Evolutionary conservation across 2,797 vertebrate species (phyloP).

Genomic region (Tenualosa ilisha): DNA sequence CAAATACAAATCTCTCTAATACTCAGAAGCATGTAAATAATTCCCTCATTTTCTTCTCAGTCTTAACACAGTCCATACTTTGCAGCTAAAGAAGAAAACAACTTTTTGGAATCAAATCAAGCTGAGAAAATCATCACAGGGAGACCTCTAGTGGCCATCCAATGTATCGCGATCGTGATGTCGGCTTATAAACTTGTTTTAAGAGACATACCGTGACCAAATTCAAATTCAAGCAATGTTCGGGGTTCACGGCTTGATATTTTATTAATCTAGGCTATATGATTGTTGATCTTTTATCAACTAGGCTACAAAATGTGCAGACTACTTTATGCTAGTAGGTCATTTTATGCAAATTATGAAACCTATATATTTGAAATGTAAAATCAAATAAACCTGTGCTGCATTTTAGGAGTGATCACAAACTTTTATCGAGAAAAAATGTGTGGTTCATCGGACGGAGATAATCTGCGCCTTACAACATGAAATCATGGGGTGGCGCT

Average conservation of each 20-base stretch:
- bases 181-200: background rate
- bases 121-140: background rate
- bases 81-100: background rate
- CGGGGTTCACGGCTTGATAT: no score
- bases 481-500: background rate
- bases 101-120: background rate
- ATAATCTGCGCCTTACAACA: background rate
- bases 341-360: background rate
- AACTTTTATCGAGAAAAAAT: background rate
- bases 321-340: background rate
- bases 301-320: no score
- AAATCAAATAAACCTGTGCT: background rate
- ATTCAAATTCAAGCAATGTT: background rate
- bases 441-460: background rate
- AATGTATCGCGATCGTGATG: background rate
- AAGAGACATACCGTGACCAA: background rate
- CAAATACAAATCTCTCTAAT: background rate
- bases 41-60: background rate
- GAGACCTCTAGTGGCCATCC: conserved; percentile 1
- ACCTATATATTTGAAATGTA: background rate
- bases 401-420: background rate
- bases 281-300: no score
- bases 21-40: background rate
- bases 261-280: no score
- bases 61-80: background rate